phyloP scores from a whole-genome alignment of 2,113 vertebrate species.

The Halcyon malimbica region DNA sequence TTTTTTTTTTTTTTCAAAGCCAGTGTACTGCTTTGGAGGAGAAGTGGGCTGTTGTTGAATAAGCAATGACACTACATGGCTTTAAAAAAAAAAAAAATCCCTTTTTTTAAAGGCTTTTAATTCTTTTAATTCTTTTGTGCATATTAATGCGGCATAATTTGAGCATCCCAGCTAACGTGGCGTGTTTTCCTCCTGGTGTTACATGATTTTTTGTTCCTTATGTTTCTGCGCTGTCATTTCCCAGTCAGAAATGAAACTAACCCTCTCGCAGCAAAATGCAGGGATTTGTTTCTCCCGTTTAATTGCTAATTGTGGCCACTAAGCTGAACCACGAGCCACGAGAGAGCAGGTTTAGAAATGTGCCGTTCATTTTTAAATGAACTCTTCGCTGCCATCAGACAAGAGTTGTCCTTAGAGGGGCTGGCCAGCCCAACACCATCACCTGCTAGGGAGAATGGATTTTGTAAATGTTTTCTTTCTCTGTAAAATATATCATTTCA shows the following conservation, averaged over 20 bases:
- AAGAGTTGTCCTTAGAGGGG: background rate
- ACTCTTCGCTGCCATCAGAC: background rate
- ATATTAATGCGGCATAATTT: background rate
- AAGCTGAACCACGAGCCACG: background rate
- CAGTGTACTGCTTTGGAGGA: constrained; percentile 41
- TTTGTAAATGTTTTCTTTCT: background rate
- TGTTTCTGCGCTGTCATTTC: background rate
- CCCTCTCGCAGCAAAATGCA: background rate
- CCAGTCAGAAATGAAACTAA: background rate
- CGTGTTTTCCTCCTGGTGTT: background rate
- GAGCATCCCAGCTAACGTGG: background rate
- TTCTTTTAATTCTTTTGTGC: background rate
- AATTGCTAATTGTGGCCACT: background rate
- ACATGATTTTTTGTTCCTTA: background rate
- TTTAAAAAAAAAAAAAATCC: background rate
- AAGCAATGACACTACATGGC: constrained; percentile 8
- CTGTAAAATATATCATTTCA: background rate
- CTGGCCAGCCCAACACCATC: background rate
- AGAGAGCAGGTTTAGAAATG: background rate
- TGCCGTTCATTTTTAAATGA: background rate
- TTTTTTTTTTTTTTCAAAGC: constrained; percentile 13
- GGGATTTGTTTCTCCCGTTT: background rate
- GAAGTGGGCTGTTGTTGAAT: constrained; percentile 18
- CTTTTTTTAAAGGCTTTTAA: background rate
- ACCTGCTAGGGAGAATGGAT: background rate